Base-by-base conservation (phyloP, 2,113 vertebrate genomes). In the Phyllostomus discolor region DNA sequence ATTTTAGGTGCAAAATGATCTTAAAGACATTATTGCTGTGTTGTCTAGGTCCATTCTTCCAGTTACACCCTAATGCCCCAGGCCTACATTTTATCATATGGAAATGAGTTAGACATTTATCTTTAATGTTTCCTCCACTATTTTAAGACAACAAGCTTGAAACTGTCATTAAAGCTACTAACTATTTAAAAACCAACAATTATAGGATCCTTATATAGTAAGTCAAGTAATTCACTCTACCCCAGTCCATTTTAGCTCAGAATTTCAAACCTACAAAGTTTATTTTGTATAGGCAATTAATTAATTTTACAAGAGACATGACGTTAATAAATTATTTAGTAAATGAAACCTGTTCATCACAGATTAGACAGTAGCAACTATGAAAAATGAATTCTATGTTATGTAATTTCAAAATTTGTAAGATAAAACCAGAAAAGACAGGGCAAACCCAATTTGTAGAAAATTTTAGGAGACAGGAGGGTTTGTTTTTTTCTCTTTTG, bases 201-300 rank as follows among this genome's bases (percentile, higher is more conserved):
- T 66, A 35, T 31, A 89, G 79, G 19, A 26, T 14, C 2, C 8
- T 41, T 82, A 38, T 33, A 19, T 26, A 54, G 14, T 67, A 54
- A 4, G 16, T 73, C 62, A 35, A 95, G 14, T 69, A 91, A 91
- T 69, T 59, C 22, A 94, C 17, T 46, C 92, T 33, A 94, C 10
- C 9, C 0, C 19, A 70, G 59, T 87, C 8, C 2, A 2, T 89
- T 76, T 86, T 91, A 43, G 54, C n/a, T 67, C 46, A 90, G 81
- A 90, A 84, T 87, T 83, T 88, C 57, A 88, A 92, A 76, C 46
- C 83, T 83, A 20, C 0, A 78, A 82, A 73, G 89, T 92, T 87
- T 87, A 93, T 91, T 83, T 95, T 79, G 26, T 22, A 79, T 52
- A 95, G n/a, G 28, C 28, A 85, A 85, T 73, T 20, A 88, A 91